phyloP scores from a whole-genome alignment of 2,888 invertebrate species.

The Gnatocerus cornutus region DNA sequence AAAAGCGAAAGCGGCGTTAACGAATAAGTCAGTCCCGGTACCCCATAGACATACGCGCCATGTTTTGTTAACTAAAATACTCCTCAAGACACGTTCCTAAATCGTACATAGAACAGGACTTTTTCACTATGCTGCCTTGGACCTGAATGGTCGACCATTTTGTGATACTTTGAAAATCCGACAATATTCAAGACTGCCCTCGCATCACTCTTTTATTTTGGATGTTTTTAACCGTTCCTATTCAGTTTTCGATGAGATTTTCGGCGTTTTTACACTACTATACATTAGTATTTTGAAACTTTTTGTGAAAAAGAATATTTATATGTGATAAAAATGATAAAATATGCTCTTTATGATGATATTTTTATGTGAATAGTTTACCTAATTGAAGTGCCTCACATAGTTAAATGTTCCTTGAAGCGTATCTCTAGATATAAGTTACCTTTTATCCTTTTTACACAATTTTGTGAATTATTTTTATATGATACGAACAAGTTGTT shows the following conservation, averaged over 20 bases:
- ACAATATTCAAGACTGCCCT: conserved; percentile 52
- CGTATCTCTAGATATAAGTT: conserved; percentile 56
- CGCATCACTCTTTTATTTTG: conserved; percentile 40
- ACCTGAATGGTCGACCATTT: conserved; percentile 31
- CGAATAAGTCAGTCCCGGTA: conserved; percentile 32
- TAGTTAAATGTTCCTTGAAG: conserved; percentile 61
- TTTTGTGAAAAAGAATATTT: conserved; percentile 46
- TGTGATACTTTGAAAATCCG: conserved; percentile 50
- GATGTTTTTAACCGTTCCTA: conserved; percentile 46
- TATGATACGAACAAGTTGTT: conserved; percentile 44
- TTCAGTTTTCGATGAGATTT: conserved; percentile 30
- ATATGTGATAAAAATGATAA: conserved; percentile 50
- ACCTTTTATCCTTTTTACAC: conserved; percentile 54
- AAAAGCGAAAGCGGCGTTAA: conserved; percentile 59
- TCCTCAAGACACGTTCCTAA: conserved; percentile 51
- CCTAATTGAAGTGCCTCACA: conserved; percentile 62
- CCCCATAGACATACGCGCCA: conserved; percentile 44
- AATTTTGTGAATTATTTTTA: conserved; percentile 51
- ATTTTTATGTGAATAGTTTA: conserved; percentile 61
- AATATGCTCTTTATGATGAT: conserved; percentile 55
- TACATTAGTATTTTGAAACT: conserved; percentile 37
- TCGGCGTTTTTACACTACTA: conserved; percentile 34
- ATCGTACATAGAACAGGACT: conserved; percentile 43
- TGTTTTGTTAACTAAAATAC: conserved; percentile 47
- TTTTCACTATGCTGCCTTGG: conserved; percentile 49